phyloP scores from a whole-genome alignment of 2,797 vertebrate species.

The Poeciliopsis gracilis region DNA sequence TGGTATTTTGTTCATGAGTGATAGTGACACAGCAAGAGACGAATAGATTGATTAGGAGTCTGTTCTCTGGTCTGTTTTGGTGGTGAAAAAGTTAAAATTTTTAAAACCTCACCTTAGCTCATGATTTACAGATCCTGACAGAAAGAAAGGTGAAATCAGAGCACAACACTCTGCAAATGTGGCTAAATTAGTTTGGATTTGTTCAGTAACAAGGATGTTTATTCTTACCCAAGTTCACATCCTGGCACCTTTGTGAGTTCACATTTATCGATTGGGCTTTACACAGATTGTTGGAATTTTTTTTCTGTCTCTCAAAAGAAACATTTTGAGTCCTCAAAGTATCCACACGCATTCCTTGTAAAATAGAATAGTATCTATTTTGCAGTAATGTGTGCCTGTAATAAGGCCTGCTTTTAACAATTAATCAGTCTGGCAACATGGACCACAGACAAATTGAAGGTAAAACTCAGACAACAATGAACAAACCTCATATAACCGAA shows the following conservation, averaged over 20 bases:
- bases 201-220: background rate
- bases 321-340: background rate
- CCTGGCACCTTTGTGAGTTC: background rate
- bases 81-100: background rate
- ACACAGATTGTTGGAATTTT: background rate
- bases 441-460: constrained; percentile 3
- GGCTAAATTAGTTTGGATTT: background rate
- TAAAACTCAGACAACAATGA: constrained; percentile 7
- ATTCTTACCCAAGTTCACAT: background rate
- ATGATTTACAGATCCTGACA: background rate
- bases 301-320: background rate
- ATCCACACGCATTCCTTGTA: background rate
- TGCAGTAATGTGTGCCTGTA: background rate
- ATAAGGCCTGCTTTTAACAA: background rate
- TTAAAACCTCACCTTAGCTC: background rate
- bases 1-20: background rate
- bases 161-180: background rate
- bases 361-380: background rate
- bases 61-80: background rate
- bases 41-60: background rate
- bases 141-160: background rate
- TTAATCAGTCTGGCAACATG: background rate
- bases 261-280: background rate
- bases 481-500: background rate
- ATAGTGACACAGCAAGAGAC: background rate